These are phyloP conservation scores for Anas capensis DNA, from an alignment of 2,797 vertebrate species.

Conservation along the genomic window DNA sequence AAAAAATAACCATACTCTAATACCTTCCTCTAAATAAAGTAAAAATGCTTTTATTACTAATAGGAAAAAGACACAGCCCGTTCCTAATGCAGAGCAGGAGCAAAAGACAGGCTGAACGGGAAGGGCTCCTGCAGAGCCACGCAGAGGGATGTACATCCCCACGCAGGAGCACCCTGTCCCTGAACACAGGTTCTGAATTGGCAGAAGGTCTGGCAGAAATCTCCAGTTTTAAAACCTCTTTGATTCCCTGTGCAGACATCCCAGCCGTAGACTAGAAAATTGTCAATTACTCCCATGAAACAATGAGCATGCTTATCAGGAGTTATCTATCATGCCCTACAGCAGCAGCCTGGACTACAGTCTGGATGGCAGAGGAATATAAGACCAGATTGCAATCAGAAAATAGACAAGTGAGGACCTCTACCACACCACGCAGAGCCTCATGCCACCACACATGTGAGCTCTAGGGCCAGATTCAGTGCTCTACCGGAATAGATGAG, in stretches of 20 bases:
- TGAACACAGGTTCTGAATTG: not conserved
- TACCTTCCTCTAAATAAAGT: not conserved
- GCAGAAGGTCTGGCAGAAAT: not conserved
- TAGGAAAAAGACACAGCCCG: not conserved
- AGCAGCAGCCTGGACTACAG: accelerated
- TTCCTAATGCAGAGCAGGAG: not conserved
- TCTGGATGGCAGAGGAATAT: not conserved
- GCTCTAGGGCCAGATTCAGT: not conserved
- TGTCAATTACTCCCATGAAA: not conserved
- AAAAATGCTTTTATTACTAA: not conserved
- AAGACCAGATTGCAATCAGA: not conserved
- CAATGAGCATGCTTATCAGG: not conserved
- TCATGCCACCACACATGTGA: not conserved
- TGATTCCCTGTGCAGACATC: not conserved
- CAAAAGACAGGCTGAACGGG: not conserved
- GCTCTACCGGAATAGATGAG: not conserved
- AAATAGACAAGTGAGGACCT: not conserved
- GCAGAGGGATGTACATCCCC: not conserved
- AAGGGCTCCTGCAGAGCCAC: not conserved
- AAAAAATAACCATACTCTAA: not conserved
- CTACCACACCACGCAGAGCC: accelerated
- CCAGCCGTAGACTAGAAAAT: not conserved
- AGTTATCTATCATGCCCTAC: not conserved
- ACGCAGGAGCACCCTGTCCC: not conserved
- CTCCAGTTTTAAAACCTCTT: not conserved